Percentiles rank a stretch among this genome's conserved stretches.
These are phyloP conservation scores for Priocnemis perturbator DNA, from an alignment of 2,888 invertebrate genomes.

Conservation along the genomic window DNA sequence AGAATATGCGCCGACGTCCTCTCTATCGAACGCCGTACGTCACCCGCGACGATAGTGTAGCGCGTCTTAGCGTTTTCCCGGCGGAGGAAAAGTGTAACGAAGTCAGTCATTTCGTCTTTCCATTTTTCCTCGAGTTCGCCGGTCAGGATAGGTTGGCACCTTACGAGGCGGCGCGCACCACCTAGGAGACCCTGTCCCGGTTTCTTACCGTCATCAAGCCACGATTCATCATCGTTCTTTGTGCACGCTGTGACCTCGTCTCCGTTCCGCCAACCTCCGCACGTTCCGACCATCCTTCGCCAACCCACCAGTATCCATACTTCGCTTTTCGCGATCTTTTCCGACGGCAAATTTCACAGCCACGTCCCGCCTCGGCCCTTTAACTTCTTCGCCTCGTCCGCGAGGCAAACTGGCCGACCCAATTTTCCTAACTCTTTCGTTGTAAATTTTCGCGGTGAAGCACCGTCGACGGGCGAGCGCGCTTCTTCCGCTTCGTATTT, in stretches of 20 bases:
- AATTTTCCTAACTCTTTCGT: no score
- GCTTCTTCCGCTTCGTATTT: no score
- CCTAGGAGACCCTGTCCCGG: constrained; percentile 23
- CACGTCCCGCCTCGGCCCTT: constrained; percentile 9
- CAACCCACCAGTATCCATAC: constrained; percentile 16
- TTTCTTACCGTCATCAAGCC: constrained; percentile 63
- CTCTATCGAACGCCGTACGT: no score
- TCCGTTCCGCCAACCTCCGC: constrained; percentile 23
- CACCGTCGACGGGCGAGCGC: no score
- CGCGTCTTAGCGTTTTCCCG: no score
- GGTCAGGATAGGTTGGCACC: not conserved
- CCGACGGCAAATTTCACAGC: constrained; percentile 27
- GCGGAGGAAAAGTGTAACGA: constrained; percentile 10
- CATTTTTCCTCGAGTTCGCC: not conserved
- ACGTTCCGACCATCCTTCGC: constrained; percentile 28
- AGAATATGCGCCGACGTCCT: no score
- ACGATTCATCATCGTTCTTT: constrained; percentile 67
- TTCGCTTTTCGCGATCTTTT: constrained; percentile 23
- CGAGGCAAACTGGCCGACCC: no score
- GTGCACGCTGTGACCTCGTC: constrained; percentile 32
- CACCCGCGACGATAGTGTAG: no score
- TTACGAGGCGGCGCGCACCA: no score
- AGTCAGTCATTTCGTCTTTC: constrained; percentile 42
- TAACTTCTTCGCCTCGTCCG: not conserved
- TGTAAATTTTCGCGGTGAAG: no score